Conservation (phyloP, 2,888 invertebrate species). For the Eristalis pertinax region DNA sequence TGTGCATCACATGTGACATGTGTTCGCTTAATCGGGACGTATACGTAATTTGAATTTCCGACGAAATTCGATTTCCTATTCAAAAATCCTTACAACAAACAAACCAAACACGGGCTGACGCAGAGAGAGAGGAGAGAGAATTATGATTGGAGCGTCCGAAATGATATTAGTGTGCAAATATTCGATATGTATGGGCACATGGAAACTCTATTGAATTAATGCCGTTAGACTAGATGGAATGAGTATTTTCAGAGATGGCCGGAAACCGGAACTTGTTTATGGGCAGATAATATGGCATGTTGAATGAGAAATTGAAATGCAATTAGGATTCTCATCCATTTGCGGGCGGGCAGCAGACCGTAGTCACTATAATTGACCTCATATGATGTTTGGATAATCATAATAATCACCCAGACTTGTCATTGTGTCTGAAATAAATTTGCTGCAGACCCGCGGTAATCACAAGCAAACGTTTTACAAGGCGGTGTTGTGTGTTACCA, state of each 20-base stretch:
- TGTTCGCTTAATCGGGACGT: conserved; percentile 29
- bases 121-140: background rate
- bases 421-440: background rate
- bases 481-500: no score
- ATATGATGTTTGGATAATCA: conserved; percentile 28
- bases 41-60: conserved; percentile 49
- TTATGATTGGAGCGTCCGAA: conserved; percentile 10
- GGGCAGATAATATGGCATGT: conserved; percentile 41
- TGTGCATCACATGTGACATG: conserved; percentile 22
- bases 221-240: conserved; percentile 41
- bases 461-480: no score
- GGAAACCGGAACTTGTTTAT: conserved; percentile 28
- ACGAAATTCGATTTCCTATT: conserved; percentile 55
- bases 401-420: conserved; percentile 12
- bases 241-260: background rate
- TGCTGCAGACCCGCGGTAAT: no score
- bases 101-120: background rate
- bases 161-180: background rate
- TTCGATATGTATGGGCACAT: background rate
- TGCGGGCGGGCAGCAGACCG: background rate
- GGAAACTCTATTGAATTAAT: conserved; percentile 44
- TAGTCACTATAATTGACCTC: conserved; percentile 33
- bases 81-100: conserved; percentile 7
- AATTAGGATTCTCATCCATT: conserved; percentile 17
- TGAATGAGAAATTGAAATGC: conserved; percentile 14